A percentile compares a stretch with the other conserved stretches of the same genome.
phyloP scores from a whole-genome alignment of 2,113 vertebrate genomes.

The Nesoenas mayeri region DNA sequence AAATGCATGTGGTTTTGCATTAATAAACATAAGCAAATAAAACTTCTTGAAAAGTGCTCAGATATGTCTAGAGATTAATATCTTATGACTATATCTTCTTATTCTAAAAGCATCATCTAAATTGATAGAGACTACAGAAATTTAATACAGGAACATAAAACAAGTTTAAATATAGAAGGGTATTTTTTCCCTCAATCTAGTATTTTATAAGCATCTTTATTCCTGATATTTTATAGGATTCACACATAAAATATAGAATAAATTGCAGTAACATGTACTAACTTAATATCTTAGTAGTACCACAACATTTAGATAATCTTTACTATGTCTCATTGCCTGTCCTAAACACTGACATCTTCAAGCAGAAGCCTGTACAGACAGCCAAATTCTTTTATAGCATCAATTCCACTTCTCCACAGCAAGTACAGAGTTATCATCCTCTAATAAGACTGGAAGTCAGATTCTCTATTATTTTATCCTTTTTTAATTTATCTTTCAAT shows the following conservation, averaged over 20 bases:
- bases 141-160: background rate
- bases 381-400: background rate
- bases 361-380: background rate
- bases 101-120: background rate
- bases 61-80: background rate
- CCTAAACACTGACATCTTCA: background rate
- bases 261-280: background rate
- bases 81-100: background rate
- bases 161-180: background rate
- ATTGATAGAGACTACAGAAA: background rate
- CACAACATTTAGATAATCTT: background rate
- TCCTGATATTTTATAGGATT: background rate
- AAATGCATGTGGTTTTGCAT: background rate
- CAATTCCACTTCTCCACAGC: background rate
- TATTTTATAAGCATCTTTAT: background rate
- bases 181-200: background rate
- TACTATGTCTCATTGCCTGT: background rate
- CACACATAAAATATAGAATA: background rate
- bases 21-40: background rate
- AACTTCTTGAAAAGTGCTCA: background rate
- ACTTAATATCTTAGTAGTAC: background rate
- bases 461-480: background rate
- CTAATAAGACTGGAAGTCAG: background rate
- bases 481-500: background rate
- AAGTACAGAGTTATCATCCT: background rate